Conservation (phyloP, 1,140 invertebrate species). For the Hormaphis cornu region DNA sequence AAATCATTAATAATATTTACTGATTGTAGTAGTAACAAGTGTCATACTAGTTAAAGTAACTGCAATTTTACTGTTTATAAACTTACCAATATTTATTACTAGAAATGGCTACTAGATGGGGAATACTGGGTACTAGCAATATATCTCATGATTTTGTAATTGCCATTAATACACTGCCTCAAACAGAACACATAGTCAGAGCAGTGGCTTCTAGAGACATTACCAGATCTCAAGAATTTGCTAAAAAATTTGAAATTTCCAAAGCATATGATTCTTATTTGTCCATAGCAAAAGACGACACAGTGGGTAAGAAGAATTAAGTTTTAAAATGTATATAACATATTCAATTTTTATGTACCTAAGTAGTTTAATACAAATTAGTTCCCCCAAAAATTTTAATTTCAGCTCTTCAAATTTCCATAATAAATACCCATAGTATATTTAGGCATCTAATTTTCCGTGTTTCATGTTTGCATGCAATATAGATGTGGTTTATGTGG, state of each 20-base stretch:
- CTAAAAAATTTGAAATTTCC: background rate
- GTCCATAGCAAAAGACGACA: background rate
- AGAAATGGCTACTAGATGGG: conserved; percentile 8
- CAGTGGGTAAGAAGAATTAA: background rate
- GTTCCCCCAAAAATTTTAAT: too few relatives aligned
- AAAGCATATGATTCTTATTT: conserved; percentile 7
- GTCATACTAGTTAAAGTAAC: too few relatives aligned
- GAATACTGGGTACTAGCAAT: conserved; percentile 12
- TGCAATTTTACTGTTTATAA: too few relatives aligned
- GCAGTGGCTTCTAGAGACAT: background rate
- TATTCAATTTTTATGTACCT: too few relatives aligned
- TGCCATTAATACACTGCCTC: background rate
- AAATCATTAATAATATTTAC: too few relatives aligned
- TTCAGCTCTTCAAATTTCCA: too few relatives aligned
- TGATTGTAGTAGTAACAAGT: too few relatives aligned
- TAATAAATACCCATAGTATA: background rate
- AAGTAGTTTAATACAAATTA: too few relatives aligned
- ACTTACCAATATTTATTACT: too few relatives aligned
- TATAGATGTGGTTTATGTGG: conserved; percentile 69
- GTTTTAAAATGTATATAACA: too few relatives aligned
- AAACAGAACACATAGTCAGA: background rate
- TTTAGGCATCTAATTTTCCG: background rate
- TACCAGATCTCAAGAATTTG: background rate
- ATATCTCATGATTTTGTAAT: conserved; percentile 6
- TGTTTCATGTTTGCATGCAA: background rate